Evolutionary conservation across 2,888 invertebrate species (phyloP), one percentile per base, ranked within the genome.

Genomic region (Nasonia oneida): DNA sequence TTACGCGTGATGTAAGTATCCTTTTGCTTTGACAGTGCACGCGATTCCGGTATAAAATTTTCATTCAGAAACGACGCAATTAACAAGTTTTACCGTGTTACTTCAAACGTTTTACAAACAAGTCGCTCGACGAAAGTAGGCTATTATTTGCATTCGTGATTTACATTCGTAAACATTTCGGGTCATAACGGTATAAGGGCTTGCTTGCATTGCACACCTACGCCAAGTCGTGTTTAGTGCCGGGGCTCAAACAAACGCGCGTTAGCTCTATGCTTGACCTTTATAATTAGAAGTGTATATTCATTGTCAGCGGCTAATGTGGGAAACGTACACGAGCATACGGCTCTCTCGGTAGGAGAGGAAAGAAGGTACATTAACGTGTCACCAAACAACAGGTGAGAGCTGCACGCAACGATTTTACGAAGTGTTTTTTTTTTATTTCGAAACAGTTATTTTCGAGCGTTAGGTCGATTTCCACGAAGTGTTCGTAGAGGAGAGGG

Each of bases 251-350:
- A 42, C 6, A 53, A 53, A 53, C 23, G 4, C n/a, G 10, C 8
- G 61, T 64, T n/a, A 29, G 42, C 42, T 73, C 39, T 39, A 14
- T 18, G 39, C n/a, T 73, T 73, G 73, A 39, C 39, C 37, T 42
- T 39, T 18, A 42, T 73, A 73, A 73, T 73, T 73, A 73, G 53
- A 53, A 29, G 42, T 50, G 53, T 23, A 6, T 57, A 50, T 75
- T n/a, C 53, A 75, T 73, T 73, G 73, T 64, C 64, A 42, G 73
- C 73, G 10, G 12, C n/a, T 73, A 42, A 73, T 42, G 73, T 42
- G 73, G 73, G 73, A 73, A 73, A 8, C 6, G 57, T n/a, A 42
- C 6, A 10, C 6, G 10, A 6, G 10, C 6, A 8, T 47, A 47
- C 47, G 23, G 5, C 73, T 23, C 73, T 23, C 47, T 37, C 4